Evolutionary conservation across 2,888 invertebrate genomes (phyloP), one percentile per base, ranked within the genome.

Genomic region (Lampropteryx suffumata): DNA sequence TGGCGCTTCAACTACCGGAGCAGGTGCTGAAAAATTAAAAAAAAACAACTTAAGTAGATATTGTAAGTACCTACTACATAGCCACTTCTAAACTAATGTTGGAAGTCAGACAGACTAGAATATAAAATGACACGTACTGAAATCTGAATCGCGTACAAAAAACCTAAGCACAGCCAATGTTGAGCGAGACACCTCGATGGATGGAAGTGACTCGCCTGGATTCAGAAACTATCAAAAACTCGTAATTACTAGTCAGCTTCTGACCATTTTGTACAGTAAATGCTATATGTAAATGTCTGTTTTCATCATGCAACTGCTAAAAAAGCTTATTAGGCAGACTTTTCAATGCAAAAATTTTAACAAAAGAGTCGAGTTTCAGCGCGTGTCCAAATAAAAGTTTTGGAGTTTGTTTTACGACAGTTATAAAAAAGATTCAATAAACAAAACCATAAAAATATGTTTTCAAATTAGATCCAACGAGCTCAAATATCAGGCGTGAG

Each of bases 1-100:
- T 10, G 75, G 7, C 75, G 82, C 76, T 21, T 77, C 77, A 0
- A 79, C 77, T 29, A 76, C 76, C 0, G 84, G 77, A 1, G 73
- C 76, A 0, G 71, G 62, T 3, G 63, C 64, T 70, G 30, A 6
- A 59, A 21, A n/a, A n/a, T n/a, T 17, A 34, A 34, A 17, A 34
- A 17, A 4, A 3, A 17, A 34, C 14, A 12, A 29, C 11, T 3
- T 11, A 1, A 12, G 10, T 10, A 29, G 5, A 10, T 1, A n/a
- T n/a, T n/a, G n/a, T n/a, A n/a, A n/a, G n/a, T n/a, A n/a, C n/a
- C n/a, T n/a, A n/a, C n/a, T n/a, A n/a, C n/a, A n/a, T n/a, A n/a
- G n/a, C n/a, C n/a, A n/a, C n/a, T n/a, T n/a, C n/a, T n/a, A n/a
- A n/a, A n/a, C n/a, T n/a, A n/a, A n/a, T n/a, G n/a, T n/a, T n/a